Evolutionary conservation across 2,113 vertebrate genomes (phyloP), one percentile per base, ranked within the genome.

Genomic region (Tursiops truncatus): DNA sequence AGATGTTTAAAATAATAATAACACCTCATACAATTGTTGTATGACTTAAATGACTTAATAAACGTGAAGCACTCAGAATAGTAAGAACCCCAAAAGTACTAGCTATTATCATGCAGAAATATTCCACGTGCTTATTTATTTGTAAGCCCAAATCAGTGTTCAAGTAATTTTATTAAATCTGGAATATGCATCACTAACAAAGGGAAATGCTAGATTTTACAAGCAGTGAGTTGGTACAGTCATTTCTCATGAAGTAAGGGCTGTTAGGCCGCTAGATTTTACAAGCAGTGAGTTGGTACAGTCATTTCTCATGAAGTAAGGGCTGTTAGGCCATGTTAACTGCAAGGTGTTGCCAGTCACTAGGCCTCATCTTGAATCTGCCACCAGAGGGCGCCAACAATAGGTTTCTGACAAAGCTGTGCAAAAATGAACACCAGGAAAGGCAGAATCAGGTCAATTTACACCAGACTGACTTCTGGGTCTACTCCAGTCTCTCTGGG

Each of bases 311-410:
- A 25, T 38, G 26, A 33, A 38, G 21, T 21, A 20, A 62, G 18
- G 13, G 3, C 33, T n/a, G 12, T 77, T 17, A 33, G 8, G 21
- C n/a, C 60, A 68, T 17, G 11, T 11, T 44, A 25, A 80, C n/a
- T 9, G 9, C 33, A 5, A 2, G 9, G 8, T 14, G 10, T 21
- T n/a, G 41, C 47, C 53, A 3, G 26, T 23, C 21, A 11, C n/a
- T 28, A 1, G 10, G 0, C 65, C 13, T 17, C 33, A 3, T 31
- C 77, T 89, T 7, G 20, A 50, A 70, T 1, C 5, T 65, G 60
- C 91, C 93, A 94, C 71, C 23, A 97, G 93, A 91, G 71, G 90
- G 91, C 71, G 1, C 70, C 74, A 74, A 33, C 17, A 17, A 83
- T 0, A 2, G 5, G n/a, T 38, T 68, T n/a, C 36, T 47, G 21